These are phyloP conservation scores for Morus bassanus DNA, from an alignment of 2,797 vertebrate species.

Conservation along the genomic window DNA sequence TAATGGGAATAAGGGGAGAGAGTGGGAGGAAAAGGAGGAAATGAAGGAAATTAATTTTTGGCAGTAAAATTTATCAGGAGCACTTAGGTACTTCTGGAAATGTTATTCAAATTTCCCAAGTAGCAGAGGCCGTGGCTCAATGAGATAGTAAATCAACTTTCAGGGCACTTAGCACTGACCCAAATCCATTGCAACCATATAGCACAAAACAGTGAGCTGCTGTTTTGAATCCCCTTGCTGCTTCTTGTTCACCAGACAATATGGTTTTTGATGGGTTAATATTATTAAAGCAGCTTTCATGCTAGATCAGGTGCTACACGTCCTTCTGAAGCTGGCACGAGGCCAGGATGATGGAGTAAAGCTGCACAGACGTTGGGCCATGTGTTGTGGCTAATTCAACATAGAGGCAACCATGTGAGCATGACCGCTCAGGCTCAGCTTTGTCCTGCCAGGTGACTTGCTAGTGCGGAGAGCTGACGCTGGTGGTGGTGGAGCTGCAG, in stretches of 20 bases:
- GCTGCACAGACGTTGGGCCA: neutral
- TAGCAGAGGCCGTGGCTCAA: neutral
- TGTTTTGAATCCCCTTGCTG: neutral
- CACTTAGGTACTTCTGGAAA: conserved; percentile 20
- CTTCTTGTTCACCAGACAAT: neutral
- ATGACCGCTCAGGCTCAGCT: neutral
- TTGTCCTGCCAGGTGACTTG: neutral
- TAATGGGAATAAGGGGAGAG: neutral
- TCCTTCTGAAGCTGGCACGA: neutral
- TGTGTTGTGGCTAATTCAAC: neutral
- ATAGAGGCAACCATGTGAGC: rapidly evolving
- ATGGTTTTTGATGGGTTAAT: neutral
- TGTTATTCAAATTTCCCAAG: neutral
- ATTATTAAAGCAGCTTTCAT: neutral
- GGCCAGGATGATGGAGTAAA: neutral
- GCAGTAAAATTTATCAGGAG: conserved; percentile 4
- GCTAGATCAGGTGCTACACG: neutral
- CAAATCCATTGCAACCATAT: neutral
- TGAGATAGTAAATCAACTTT: conserved; percentile 23
- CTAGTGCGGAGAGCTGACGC: rapidly evolving
- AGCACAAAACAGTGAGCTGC: neutral
- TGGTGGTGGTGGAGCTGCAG: rapidly evolving
- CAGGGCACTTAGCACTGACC: neutral
- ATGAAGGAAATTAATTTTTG: conserved; percentile 35
- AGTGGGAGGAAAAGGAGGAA: conserved; percentile 18